Evolutionary conservation across 1,140 invertebrate genomes (phyloP), one percentile per base, ranked within the genome.

Genomic region (Drosophila pachea): DNA sequence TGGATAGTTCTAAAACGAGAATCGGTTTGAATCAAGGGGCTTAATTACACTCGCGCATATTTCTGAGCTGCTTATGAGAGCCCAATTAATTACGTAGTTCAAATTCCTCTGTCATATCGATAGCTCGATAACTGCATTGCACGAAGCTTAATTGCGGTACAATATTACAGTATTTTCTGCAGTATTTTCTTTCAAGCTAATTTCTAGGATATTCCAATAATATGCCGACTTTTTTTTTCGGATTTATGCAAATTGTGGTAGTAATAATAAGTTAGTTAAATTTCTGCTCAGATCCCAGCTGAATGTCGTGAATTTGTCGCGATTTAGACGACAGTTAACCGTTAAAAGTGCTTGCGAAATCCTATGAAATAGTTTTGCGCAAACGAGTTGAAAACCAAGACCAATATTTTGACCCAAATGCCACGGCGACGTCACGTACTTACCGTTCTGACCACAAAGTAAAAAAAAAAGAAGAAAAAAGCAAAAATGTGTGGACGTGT

Each of bases 341-440:
- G 14, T 35, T 49, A 12, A 52, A 33, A 8, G n/a, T n/a, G 16
- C 12, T 72, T 72, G 58, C 65, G 58, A 60, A 68, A 72, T 58
- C 54, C 48, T 52, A 35, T 50, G 69, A 71, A 71, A 64, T 67
- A 58, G 61, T 68, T 66, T 68, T 55, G 59, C 50, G 29, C 47
- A 59, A 58, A 53, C 54, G 32, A 65, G 48, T 70, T 65, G 49
- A 68, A 72, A 68, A 58, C 64, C 49, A 68, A 72, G 53, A 68
- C 49, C 54, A 58, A 64, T 59, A 52, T 58, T 70, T 59, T 70
- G 68, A 68, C 65, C 58, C 54, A 70, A 68, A 72, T 71, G 49
- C 55, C 42, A 35, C 36, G 52, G 40, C 68, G 60, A 16, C 58
- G 43, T 55, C 69, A 72, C 64, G 69, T 68, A 68, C 47, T 72